Percentiles rank a stretch among this genome's conserved stretches.
Evolutionary conservation across 2,888 invertebrate genomes (phyloP).

Genomic region (Aphelenchoides bicaudatus): DNA sequence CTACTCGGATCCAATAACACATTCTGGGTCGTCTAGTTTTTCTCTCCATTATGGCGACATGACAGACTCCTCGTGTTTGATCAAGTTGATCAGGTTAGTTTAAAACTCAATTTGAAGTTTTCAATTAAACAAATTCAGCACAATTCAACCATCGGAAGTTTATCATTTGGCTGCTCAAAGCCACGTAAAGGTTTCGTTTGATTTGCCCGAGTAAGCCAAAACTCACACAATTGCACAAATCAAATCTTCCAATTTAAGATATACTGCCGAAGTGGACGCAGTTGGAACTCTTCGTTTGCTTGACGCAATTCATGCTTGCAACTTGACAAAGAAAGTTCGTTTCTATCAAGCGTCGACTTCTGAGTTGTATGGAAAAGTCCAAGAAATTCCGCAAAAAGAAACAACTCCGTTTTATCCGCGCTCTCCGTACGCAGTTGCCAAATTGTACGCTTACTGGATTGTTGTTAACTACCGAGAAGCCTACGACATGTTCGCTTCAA

Average conservation of each 20-base stretch:
- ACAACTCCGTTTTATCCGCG: slow-evolving; percentile 91
- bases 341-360: slow-evolving; percentile 96
- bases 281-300: slow-evolving; percentile 84
- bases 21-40: slow-evolving; percentile 70
- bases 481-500: slow-evolving; percentile 88
- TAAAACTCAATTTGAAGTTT: no score
- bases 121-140: no score
- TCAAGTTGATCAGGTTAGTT: slow-evolving; percentile 76
- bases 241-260: no score
- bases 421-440: slow-evolving; percentile 92
- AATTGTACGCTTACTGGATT: slow-evolving; percentile 92
- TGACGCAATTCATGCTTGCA: slow-evolving; percentile 85
- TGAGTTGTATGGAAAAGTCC: slow-evolving; percentile 87
- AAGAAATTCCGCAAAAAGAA: slow-evolving; percentile 86
- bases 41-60: slow-evolving; percentile 96
- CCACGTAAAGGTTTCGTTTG: slow-evolving; percentile 96
- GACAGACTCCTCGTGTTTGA: slow-evolving; percentile 91
- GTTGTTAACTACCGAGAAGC: slow-evolving; percentile 91
- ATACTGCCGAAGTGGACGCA: slow-evolving; percentile 95
- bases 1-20: slow-evolving; percentile 82
- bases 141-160: slow-evolving; percentile 81
- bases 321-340: slow-evolving; percentile 72
- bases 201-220: slow-evolving; percentile 92
- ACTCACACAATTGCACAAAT: no score
- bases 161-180: slow-evolving; percentile 98